phyloP scores from a whole-genome alignment of 1,140 invertebrate species.

The Lepidurus apus region DNA sequence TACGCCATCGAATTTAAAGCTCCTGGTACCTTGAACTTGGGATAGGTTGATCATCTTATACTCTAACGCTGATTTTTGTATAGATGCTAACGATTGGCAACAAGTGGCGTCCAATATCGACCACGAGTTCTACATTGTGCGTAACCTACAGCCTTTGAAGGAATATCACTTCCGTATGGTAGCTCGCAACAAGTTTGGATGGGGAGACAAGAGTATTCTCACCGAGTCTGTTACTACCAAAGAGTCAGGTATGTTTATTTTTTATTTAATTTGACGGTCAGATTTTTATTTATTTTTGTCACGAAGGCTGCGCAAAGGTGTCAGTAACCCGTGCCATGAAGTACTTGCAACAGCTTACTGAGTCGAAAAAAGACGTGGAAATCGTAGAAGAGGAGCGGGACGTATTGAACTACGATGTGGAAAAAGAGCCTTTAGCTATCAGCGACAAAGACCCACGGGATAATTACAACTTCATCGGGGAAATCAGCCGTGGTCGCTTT shows the following conservation, averaged over 20 bases:
- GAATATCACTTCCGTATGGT: conserved; percentile 83
- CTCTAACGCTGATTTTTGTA: conserved; percentile 9
- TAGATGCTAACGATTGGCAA: conserved; percentile 76
- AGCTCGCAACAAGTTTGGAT: conserved; percentile 87
- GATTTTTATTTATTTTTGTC: background rate
- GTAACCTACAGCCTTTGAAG: conserved; percentile 66
- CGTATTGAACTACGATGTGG: conserved; percentile 63
- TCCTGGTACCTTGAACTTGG: conserved; percentile 34
- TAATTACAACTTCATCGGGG: conserved; percentile 74
- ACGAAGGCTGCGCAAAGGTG: conserved; percentile 47
- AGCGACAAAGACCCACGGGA: conserved; percentile 50
- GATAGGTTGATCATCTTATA: background rate
- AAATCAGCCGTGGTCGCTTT: conserved; percentile 76
- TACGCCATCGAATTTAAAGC: conserved; percentile 77
- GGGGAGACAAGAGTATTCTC: conserved; percentile 73
- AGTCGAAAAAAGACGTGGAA: conserved; percentile 65
- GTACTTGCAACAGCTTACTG: conserved; percentile 74
- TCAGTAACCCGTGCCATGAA: conserved; percentile 71
- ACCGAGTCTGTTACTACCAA: conserved; percentile 64
- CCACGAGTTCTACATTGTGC: conserved; percentile 85
- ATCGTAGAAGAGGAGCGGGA: conserved; percentile 47
- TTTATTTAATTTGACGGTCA: background rate
- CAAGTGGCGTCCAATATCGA: conserved; percentile 80
- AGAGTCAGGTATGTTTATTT: conserved; percentile 49
- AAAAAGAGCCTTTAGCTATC: conserved; percentile 61